Evolutionary conservation across 2,888 invertebrate genomes (phyloP).

Genomic region (Azorinus chamasolen): DNA sequence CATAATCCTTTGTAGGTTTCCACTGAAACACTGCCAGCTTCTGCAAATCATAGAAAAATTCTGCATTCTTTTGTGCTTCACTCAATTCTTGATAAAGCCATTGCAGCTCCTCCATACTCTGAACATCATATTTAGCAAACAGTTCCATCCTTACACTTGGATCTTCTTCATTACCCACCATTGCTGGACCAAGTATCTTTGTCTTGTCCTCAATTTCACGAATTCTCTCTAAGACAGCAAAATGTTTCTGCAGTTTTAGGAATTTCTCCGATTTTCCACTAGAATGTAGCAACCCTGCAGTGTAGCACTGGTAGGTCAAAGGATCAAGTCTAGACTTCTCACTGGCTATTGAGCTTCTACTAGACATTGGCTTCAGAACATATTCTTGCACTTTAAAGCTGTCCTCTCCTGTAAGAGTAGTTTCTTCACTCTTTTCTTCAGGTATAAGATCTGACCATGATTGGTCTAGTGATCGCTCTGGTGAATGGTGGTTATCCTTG

Average conservation of each 20-base stretch:
- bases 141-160: slow-evolving; percentile 22
- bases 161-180: neutral
- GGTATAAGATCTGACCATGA: slow-evolving; percentile 40
- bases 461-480: slow-evolving; percentile 29
- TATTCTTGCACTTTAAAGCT: slow-evolving; percentile 25
- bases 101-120: slow-evolving; percentile 91
- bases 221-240: slow-evolving; percentile 94
- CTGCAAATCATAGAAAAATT: slow-evolving; percentile 93
- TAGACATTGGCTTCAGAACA: slow-evolving; percentile 46
- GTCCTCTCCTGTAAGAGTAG: slow-evolving; percentile 8
- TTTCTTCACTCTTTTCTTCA: slow-evolving; percentile 37
- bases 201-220: slow-evolving; percentile 88
- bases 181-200: slow-evolving; percentile 1
- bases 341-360: slow-evolving; percentile 76
- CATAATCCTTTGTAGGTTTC: slow-evolving; percentile 90
- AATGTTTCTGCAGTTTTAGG: slow-evolving; percentile 94
- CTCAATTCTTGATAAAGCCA: slow-evolving; percentile 92
- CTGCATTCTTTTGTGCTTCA: slow-evolving; percentile 93
- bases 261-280: slow-evolving; percentile 92
- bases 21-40: slow-evolving; percentile 92
- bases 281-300: slow-evolving; percentile 88
- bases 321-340: slow-evolving; percentile 81
- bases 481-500: slow-evolving; percentile 27
- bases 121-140: slow-evolving; percentile 68
- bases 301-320: slow-evolving; percentile 84